These are phyloP conservation scores for Punctoribates punctum DNA, from an alignment of 2,888 invertebrate genomes.

Conservation along the genomic window DNA sequence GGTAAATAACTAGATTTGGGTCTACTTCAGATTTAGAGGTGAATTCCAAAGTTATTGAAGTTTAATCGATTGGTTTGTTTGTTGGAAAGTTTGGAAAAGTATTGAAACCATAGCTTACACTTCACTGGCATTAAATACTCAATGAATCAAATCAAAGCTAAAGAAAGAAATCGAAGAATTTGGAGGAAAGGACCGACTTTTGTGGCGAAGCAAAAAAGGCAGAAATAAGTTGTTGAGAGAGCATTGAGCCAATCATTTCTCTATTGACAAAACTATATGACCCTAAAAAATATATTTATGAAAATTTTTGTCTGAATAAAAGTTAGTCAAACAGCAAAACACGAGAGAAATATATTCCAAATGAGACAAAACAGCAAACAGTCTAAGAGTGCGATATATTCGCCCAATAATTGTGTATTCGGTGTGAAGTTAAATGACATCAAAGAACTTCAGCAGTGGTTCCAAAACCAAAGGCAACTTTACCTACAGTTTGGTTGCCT, in stretches of 20 bases:
- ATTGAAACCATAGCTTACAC: too few relatives aligned
- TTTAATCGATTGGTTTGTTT: too few relatives aligned
- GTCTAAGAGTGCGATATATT: not conserved
- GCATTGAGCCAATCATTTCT: not conserved
- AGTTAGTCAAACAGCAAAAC: slow-evolving; percentile 23
- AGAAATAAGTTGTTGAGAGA: not conserved
- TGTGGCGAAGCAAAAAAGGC: not conserved
- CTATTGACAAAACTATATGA: slow-evolving; percentile 12
- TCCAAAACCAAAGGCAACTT: not conserved
- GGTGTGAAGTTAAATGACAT: slow-evolving; percentile 37
- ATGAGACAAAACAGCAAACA: slow-evolving; percentile 2
- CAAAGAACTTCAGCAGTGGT: slow-evolving; percentile 19
- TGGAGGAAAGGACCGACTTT: not conserved
- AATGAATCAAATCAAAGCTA: too few relatives aligned
- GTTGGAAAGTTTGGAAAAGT: too few relatives aligned
- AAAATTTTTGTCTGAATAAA: not conserved
- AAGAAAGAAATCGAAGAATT: not conserved
- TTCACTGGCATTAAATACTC: too few relatives aligned
- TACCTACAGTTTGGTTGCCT: slow-evolving; percentile 19
- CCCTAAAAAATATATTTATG: slow-evolving; percentile 25
- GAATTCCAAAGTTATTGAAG: too few relatives aligned
- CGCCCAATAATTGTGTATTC: slow-evolving; percentile 15
- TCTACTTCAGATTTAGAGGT: too few relatives aligned
- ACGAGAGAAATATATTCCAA: slow-evolving; percentile 15
- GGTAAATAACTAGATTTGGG: too few relatives aligned